Evolutionary conservation across 2,797 vertebrate species (phyloP).

Genomic region (Takifugu ocellatus): DNA sequence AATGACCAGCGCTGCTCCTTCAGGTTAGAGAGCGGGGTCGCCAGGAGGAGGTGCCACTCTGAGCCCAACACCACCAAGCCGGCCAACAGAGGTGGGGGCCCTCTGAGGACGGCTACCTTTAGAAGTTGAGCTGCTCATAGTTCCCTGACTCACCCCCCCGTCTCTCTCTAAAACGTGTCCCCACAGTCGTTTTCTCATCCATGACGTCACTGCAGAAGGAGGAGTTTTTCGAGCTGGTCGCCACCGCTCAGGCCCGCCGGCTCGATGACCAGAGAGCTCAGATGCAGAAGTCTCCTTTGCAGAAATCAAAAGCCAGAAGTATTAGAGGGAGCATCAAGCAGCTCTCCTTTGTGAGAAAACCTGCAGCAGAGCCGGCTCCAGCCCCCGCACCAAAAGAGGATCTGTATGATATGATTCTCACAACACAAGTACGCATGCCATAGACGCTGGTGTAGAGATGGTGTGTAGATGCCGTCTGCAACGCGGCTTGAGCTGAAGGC

Average conservation of each 20-base stretch:
- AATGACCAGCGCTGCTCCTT: slow-evolving; percentile 84
- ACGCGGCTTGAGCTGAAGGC: neutral
- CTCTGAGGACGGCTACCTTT: neutral
- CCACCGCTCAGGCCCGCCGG: slow-evolving; percentile 79
- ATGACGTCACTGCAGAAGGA: slow-evolving; percentile 87
- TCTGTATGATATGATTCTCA: slow-evolving; percentile 84
- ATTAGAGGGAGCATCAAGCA: slow-evolving; percentile 74
- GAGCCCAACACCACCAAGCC: slow-evolving; percentile 74
- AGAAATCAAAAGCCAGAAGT: slow-evolving; percentile 61
- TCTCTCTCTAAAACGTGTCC: slow-evolving; percentile 11
- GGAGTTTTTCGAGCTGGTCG: slow-evolving; percentile 84
- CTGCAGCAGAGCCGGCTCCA: slow-evolving; percentile 36
- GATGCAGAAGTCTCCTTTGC: slow-evolving; percentile 42
- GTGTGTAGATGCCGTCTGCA: neutral
- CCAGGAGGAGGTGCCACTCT: slow-evolving; percentile 77
- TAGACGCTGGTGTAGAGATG: too few relatives aligned
- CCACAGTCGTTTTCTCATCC: slow-evolving; percentile 78
- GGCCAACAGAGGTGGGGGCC: slow-evolving; percentile 59
- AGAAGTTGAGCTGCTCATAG: neutral
- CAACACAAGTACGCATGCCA: slow-evolving; percentile 75
- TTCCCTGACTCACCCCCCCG: neutral
- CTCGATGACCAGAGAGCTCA: slow-evolving; percentile 84
- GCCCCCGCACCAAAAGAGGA: slow-evolving; percentile 74
- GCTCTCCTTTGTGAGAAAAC: slow-evolving; percentile 52
- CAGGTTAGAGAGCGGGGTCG: slow-evolving; percentile 50